Evolutionary conservation across 2,797 vertebrate genomes (phyloP).

Genomic region (Phalloptychus januarius): DNA sequence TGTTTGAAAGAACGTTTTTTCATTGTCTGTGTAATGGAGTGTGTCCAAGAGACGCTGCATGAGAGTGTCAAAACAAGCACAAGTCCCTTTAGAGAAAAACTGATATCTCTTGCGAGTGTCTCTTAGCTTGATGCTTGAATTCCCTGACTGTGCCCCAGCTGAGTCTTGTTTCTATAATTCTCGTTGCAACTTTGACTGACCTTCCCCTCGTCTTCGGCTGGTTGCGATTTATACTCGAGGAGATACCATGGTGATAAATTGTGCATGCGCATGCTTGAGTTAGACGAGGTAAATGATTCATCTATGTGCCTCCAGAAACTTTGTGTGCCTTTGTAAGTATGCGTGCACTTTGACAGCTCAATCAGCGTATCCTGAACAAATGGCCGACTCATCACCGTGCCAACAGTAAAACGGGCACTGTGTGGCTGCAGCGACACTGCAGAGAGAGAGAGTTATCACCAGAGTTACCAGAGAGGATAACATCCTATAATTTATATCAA

Average conservation of each 20-base stretch:
- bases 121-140: conserved; percentile 19
- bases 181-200: conserved; percentile 61
- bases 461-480: conserved; percentile 70
- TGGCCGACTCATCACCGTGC: conserved; percentile 59
- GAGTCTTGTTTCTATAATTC: conserved; percentile 50
- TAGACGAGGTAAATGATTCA: conserved; percentile 52
- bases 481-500: conserved; percentile 67
- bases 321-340: conserved; percentile 35
- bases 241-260: conserved; percentile 48
- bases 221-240: conserved; percentile 49
- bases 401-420: conserved; percentile 60
- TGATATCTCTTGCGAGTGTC: conserved; percentile 12
- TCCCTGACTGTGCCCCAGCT: conserved; percentile 20
- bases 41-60: conserved; percentile 37
- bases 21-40: conserved; percentile 50
- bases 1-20: conserved; percentile 35
- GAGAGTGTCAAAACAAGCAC: conserved; percentile 52
- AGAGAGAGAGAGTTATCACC: conserved; percentile 70
- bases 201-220: conserved; percentile 58
- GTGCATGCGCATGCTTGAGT: conserved; percentile 17
- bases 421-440: conserved; percentile 70
- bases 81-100: conserved; percentile 42
- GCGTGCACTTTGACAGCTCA: conserved; percentile 67
- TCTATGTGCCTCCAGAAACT: conserved; percentile 44
- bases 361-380: conserved; percentile 71